Evolutionary conservation across 30 jellyfish, hydroid and myxozoan species (phyloP).

Genomic region (Sanderia malayensis): DNA sequence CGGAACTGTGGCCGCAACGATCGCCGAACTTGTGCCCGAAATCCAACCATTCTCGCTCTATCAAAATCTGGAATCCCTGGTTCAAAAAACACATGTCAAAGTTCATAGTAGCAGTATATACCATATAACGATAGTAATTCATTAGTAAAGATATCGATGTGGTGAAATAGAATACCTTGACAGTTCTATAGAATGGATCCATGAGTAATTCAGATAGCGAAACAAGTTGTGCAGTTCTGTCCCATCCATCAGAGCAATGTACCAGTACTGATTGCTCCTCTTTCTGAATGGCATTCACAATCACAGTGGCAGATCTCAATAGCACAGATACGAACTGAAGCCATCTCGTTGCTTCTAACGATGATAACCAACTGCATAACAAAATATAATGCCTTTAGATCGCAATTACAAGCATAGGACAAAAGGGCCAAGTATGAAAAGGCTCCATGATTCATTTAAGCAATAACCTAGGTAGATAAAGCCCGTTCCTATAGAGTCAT

Average conservation of each 20-base stretch:
- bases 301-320: conserved; percentile 53
- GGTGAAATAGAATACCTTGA: conserved; percentile 40
- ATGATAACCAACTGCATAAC: conserved; percentile 93
- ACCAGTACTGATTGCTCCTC: conserved; percentile 77
- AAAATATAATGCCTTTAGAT: too few species aligned
- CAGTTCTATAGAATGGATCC: conserved; percentile 92
- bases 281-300: conserved; percentile 68
- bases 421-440: too few species aligned
- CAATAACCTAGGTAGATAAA: too few species aligned
- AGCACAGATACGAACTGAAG: conserved; percentile 75
- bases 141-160: background rate
- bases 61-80: conserved; percentile 87
- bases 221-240: conserved; percentile 87
- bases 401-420: too few species aligned
- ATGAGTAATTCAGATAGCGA: conserved; percentile 77
- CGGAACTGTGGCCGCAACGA: conserved; percentile 81
- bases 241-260: conserved; percentile 99
- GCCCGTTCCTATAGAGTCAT: too few species aligned
- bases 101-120: too few species aligned
- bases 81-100: too few species aligned
- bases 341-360: conserved; percentile 88
- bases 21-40: conserved; percentile 96
- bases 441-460: too few species aligned
- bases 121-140: background rate
- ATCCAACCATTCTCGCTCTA: conserved; percentile 96